Evolutionary conservation across 1,140 invertebrate species (phyloP).

Genomic region (Polyergus mexicanus): DNA sequence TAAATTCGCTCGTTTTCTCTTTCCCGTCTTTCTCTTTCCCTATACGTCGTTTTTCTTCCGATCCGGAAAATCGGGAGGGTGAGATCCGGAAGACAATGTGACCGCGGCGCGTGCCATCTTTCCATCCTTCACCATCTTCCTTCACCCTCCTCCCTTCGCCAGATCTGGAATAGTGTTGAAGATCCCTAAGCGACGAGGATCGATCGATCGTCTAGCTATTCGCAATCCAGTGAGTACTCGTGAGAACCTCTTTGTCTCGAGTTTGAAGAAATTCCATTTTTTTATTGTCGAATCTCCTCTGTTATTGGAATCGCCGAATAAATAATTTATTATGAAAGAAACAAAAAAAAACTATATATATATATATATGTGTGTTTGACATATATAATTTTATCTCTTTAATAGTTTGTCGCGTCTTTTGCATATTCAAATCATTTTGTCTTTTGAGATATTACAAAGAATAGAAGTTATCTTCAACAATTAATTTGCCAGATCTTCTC

Average conservation of each 20-base stretch:
- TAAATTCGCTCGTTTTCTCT: slow-evolving; percentile 58
- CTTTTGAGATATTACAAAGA: background rate
- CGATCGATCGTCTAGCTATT: slow-evolving; percentile 34
- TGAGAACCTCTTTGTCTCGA: slow-evolving; percentile 13
- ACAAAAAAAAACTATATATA: no score
- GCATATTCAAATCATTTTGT: background rate
- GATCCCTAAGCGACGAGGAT: slow-evolving; percentile 24
- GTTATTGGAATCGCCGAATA: background rate
- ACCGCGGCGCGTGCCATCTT: slow-evolving; percentile 57
- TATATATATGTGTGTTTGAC: background rate
- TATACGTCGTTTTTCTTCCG: slow-evolving; percentile 23
- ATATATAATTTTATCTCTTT: background rate
- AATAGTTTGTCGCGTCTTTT: background rate
- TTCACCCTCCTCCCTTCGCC: background rate
- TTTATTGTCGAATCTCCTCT: background rate
- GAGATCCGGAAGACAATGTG: slow-evolving; percentile 60
- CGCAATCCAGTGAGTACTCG: slow-evolving; percentile 23
- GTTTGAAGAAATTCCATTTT: background rate
- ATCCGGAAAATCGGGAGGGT: slow-evolving; percentile 48
- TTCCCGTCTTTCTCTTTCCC: slow-evolving; percentile 30
- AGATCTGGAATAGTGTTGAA: slow-evolving; percentile 18
- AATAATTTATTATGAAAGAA: background rate
- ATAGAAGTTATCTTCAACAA: background rate
- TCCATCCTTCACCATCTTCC: slow-evolving; percentile 36
- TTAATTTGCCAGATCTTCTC: background rate